phyloP scores from a whole-genome alignment of 2,888 invertebrate species.

The Chrysotoxum bicinctum region DNA sequence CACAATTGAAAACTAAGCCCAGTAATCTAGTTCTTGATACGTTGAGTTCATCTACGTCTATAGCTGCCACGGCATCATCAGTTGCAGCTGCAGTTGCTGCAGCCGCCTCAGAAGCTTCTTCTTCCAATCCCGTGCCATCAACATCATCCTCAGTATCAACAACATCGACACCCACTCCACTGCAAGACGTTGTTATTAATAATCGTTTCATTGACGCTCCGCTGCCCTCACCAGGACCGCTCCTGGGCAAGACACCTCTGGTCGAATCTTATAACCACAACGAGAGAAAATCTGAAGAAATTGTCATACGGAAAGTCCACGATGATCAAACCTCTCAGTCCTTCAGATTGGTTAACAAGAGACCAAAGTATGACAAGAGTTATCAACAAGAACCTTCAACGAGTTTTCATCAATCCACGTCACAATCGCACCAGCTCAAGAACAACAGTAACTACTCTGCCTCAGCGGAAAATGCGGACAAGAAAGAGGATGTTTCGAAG shows the following conservation, averaged over 20 bases:
- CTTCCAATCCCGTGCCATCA: conserved; percentile 37
- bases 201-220: conserved; percentile 84
- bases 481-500: conserved; percentile 78
- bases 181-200: conserved; percentile 73
- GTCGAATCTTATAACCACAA: conserved; percentile 85
- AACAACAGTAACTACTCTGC: conserved; percentile 84
- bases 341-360: conserved; percentile 39
- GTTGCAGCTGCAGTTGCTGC: conserved; percentile 30
- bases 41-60: conserved; percentile 73
- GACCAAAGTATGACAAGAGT: conserved; percentile 50
- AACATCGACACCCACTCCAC: conserved; percentile 28
- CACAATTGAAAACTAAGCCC: conserved; percentile 82
- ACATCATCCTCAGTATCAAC: conserved; percentile 23
- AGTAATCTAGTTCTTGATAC: conserved; percentile 84
- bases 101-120: conserved; percentile 17
- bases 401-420: conserved; percentile 27
- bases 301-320: conserved; percentile 80
- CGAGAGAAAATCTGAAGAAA: conserved; percentile 76
- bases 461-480: conserved; percentile 50
- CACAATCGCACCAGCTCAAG: conserved; percentile 24
- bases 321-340: conserved; percentile 77
- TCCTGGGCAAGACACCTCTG: conserved; percentile 90
- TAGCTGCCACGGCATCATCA: conserved; percentile 29
- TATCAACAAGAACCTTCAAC: conserved; percentile 53
- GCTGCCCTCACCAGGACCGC: conserved; percentile 91